Conservation (phyloP, 2,113 vertebrate genomes). For the Manacus vitellinus region DNA sequence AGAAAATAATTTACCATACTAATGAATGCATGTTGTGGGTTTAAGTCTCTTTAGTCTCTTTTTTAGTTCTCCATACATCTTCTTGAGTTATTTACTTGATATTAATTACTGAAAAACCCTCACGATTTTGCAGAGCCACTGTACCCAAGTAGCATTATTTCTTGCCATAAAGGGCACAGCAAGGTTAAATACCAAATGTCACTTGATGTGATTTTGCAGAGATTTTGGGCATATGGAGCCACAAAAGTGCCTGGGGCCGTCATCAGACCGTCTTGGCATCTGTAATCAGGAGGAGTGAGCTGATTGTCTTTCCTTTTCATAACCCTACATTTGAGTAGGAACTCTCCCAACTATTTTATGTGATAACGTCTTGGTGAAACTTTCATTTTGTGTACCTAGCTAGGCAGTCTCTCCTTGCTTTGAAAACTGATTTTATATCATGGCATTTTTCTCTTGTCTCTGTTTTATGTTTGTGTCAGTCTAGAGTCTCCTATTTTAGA, state of each 20-base stretch:
- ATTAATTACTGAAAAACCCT: not conserved
- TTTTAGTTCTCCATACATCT: not conserved
- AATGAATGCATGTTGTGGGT: not conserved
- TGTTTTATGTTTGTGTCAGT: not conserved
- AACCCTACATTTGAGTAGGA: not conserved
- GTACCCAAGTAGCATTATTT: not conserved
- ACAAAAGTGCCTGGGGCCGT: not conserved
- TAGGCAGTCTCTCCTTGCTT: not conserved
- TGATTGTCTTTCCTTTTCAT: constrained; percentile 12
- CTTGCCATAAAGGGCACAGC: not conserved
- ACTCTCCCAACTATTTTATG: not conserved
- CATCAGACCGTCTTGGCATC: constrained; percentile 27
- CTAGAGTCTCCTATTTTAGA: not conserved
- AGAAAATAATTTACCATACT: not conserved
- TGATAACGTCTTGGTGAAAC: not conserved
- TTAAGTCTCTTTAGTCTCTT: not conserved
- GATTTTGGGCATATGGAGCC: not conserved
- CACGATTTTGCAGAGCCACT: not conserved
- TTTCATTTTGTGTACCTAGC: not conserved
- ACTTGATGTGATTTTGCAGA: not conserved
- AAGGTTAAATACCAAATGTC: not conserved
- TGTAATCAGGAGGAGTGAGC: not conserved
- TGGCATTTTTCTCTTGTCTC: not conserved
- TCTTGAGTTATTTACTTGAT: not conserved
- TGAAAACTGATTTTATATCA: not conserved